Conservation (phyloP, 2,113 vertebrate species). For the Lepidothrix coronata region DNA sequence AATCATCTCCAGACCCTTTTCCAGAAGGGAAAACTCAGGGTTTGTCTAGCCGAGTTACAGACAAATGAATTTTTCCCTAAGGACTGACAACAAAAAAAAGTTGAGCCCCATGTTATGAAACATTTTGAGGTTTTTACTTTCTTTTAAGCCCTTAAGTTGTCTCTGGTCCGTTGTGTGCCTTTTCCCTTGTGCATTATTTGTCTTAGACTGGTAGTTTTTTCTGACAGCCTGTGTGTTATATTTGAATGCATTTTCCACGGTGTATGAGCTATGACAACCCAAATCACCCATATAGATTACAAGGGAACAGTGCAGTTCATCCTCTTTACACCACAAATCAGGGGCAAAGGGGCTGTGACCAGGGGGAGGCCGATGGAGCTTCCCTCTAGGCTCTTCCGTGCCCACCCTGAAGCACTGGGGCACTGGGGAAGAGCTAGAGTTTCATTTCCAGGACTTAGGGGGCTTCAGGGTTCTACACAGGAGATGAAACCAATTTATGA, state of each 20-base stretch:
- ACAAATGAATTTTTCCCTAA: background rate
- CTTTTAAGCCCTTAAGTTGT: background rate
- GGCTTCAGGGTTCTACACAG: background rate
- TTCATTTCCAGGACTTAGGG: slow-evolving; percentile 28
- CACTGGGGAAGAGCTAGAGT: background rate
- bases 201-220: slow-evolving; percentile 15
- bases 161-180: background rate
- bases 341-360: background rate
- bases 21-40: background rate
- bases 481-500: slow-evolving; percentile 59
- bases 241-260: slow-evolving; percentile 31
- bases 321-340: background rate
- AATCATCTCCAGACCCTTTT: background rate
- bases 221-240: slow-evolving; percentile 25
- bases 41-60: background rate
- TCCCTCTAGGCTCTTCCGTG: background rate
- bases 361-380: background rate
- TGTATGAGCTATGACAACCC: background rate
- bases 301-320: background rate
- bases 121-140: background rate
- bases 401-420: background rate
- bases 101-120: background rate
- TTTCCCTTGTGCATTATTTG: background rate
- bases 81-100: background rate
- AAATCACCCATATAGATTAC: slow-evolving; percentile 33